Base-by-base conservation (phyloP, 2,113 vertebrate species). In the Apaloderma vittatum region DNA sequence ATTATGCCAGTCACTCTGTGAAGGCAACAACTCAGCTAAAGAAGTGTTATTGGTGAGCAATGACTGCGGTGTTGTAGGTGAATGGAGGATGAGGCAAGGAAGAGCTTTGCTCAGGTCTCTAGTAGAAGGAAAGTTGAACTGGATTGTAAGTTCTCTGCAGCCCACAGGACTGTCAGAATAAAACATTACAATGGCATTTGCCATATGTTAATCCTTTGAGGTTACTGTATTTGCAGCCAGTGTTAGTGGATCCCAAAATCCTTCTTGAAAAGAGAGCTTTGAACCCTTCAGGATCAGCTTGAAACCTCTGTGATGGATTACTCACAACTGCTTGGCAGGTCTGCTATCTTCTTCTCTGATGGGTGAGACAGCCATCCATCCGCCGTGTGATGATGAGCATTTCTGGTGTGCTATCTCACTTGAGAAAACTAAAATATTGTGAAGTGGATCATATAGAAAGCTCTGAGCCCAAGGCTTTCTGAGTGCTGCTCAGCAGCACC, bases 1-100 rank as follows among this genome's bases (percentile, higher is more conserved):
- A 3, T 65, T 58, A 18, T 94, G 32, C 7, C 24, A 23, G 4
- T 30, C 52, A 54, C 26, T 40, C 40, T 40, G 40, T 40, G 40
- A 40, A 40, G 40, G 40, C 40, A 40, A 40, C 40, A 40, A 40
- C 40, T 24, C 4, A 8, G 30, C 8, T 51, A 29, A 61, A 79
- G 26, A 22, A 79, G 3, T 34, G 8, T 43, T 43, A 10, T 36
- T 1, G 0, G 6, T 22, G 76, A 70, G 34, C 36, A 34, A 5
- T 8, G 45, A 29, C 32, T 48, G 24, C 27, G 67, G 5, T 0
- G 0, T 37, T 15, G 27, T 29, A 22, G 0, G 0, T 32, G 17
- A 43, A 17, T 20, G 54, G 59, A 76, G 62, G n/a, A 40, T 6
- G 49, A n/a, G n/a, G 34, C 1, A 11, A 68, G 27, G 45, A 45